phyloP scores from a whole-genome alignment of 2,797 vertebrate species.

The Bryconaethiops microstoma region DNA sequence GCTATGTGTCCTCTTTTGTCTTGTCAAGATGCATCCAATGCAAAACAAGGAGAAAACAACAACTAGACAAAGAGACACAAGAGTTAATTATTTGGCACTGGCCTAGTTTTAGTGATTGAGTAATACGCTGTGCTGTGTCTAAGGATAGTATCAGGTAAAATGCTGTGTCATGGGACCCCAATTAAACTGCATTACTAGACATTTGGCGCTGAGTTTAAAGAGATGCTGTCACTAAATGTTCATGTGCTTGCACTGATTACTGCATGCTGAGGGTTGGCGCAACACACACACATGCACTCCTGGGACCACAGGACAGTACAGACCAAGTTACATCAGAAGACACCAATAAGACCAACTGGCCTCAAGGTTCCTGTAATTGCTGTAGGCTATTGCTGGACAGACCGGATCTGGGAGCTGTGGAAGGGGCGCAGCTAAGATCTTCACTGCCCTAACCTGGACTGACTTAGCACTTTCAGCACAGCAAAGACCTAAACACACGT shows the following conservation, averaged over 20 bases:
- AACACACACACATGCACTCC: conserved; percentile 10
- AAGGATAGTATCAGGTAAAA: conserved; percentile 29
- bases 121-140: conserved; percentile 11
- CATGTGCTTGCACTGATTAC: conserved; percentile 40
- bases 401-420: neutral
- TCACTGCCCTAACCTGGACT: neutral
- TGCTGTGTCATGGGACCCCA: conserved; percentile 30
- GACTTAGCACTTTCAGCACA: neutral
- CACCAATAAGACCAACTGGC: conserved; percentile 16
- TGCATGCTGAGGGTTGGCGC: conserved; percentile 32
- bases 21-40: neutral
- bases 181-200: conserved; percentile 25
- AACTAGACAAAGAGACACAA: conserved; percentile 1
- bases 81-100: conserved; percentile 25
- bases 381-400: neutral
- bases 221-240: conserved; percentile 17
- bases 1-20: neutral
- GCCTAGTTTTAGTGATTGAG: conserved; percentile 18
- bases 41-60: neutral
- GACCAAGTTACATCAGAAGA: conserved; percentile 17
- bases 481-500: neutral
- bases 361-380: neutral
- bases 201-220: conserved; percentile 28
- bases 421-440: neutral
- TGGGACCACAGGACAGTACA: neutral